These are phyloP conservation scores for Cuniculus paca DNA, from an alignment of 2,797 vertebrate species.

Conservation along the genomic window DNA sequence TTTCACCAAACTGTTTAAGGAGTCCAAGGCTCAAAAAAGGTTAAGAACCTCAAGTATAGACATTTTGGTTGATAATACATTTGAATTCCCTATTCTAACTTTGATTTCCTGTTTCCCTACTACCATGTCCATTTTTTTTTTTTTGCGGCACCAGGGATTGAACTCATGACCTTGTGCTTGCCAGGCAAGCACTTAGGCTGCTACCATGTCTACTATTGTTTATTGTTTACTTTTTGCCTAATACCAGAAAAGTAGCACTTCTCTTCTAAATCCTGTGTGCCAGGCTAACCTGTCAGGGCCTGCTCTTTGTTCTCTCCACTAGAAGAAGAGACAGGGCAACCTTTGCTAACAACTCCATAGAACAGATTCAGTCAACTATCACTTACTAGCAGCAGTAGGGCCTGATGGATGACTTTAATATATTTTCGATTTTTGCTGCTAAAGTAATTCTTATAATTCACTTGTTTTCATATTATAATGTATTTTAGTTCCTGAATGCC, in stretches of 20 bases:
- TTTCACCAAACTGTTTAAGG: constrained; percentile 37
- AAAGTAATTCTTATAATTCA: constrained; percentile 64
- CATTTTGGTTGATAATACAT: constrained; percentile 26
- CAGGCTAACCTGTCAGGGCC: background rate
- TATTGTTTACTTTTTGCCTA: constrained; percentile 43
- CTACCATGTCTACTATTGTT: background rate
- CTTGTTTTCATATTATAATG: constrained; percentile 60
- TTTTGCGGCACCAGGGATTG: too few species aligned
- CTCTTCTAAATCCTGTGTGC: constrained; percentile 28
- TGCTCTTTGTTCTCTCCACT: constrained; percentile 17
- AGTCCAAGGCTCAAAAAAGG: background rate
- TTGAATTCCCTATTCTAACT: constrained; percentile 58
- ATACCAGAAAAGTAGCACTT: background rate
- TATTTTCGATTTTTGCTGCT: constrained; percentile 65
- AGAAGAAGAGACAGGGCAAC: background rate
- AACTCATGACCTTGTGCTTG: too few species aligned
- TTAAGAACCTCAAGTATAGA: constrained; percentile 20
- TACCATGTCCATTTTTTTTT: too few species aligned
- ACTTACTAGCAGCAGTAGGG: constrained; percentile 21
- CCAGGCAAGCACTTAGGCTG: too few species aligned
- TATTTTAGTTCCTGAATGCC: constrained; percentile 29
- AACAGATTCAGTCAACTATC: constrained; percentile 59
- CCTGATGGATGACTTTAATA: constrained; percentile 79
- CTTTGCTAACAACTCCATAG: constrained; percentile 52
- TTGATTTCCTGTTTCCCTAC: background rate